These are phyloP conservation scores for Danaus plexippus DNA, from an alignment of 1,140 invertebrate species.

Conservation along the genomic window DNA sequence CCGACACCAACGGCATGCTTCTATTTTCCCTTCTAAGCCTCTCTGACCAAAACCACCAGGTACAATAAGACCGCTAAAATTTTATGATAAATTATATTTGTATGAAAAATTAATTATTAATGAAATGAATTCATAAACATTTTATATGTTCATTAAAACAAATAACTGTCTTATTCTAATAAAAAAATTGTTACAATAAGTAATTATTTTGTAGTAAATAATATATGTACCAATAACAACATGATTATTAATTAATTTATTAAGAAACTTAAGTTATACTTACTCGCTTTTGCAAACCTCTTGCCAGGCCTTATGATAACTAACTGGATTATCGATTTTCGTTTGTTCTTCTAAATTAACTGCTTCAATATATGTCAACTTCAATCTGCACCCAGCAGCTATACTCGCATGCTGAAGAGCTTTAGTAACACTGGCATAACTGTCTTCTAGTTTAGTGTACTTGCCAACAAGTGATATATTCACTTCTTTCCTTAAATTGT, in stretches of 20 bases:
- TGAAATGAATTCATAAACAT: too few species aligned
- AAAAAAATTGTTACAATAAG: too few species aligned
- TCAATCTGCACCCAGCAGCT: constrained; percentile 86
- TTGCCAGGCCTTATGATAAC: constrained; percentile 96
- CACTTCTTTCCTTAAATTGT: constrained; percentile 85
- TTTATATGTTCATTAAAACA: too few species aligned
- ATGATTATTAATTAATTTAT: constrained; percentile 7
- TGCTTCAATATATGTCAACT: constrained; percentile 93
- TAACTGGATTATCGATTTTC: constrained; percentile 81
- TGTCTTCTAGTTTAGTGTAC: constrained; percentile 96
- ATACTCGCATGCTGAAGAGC: constrained; percentile 94
- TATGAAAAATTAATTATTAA: too few species aligned
- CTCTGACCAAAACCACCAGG: constrained; percentile 97
- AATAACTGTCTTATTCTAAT: too few species aligned
- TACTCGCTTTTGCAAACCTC: constrained; percentile 90
- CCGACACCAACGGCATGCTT: constrained; percentile 94
- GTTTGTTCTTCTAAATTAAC: constrained; percentile 87
- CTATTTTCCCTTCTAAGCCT: constrained; percentile 97
- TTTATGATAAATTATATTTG: too few species aligned
- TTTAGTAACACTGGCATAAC: constrained; percentile 97
- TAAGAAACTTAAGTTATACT: constrained; percentile 43
- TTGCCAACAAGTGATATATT: constrained; percentile 98
- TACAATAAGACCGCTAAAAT: constrained; percentile 89
- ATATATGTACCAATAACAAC: constrained; percentile 16
- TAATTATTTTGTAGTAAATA: too few species aligned